Conservation (phyloP, 2,113 vertebrate genomes). For the Cinclus cinclus region DNA sequence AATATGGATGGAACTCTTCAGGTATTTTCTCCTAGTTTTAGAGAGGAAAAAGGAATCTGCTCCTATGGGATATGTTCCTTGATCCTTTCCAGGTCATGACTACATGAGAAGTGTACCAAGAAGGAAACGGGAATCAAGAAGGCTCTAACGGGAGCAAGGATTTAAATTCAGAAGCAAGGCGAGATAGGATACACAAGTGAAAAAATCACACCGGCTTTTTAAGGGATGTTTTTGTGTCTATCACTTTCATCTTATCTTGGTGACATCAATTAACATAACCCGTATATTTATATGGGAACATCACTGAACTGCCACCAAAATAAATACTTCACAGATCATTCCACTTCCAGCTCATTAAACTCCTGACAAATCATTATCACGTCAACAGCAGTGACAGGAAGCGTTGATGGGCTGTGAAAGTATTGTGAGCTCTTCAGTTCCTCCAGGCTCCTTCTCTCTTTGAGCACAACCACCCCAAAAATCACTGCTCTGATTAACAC, state of each 20-base stretch:
- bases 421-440: neutral
- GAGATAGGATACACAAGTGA: neutral
- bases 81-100: neutral
- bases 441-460: neutral
- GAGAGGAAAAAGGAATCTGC: neutral
- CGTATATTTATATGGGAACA: neutral
- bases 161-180: neutral
- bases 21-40: neutral
- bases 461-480: neutral
- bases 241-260: neutral
- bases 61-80: neutral
- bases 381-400: neutral
- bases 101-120: neutral
- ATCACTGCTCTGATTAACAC: neutral
- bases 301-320: neutral
- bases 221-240: conserved; percentile 3
- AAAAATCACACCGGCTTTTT: neutral
- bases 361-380: conserved; percentile 47
- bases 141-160: neutral
- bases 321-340: conserved; percentile 12
- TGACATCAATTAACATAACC: conserved; percentile 28
- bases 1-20: neutral
- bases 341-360: neutral
- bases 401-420: neutral
- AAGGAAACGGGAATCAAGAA: neutral